A percentile compares a stretch with the other conserved stretches of the same genome.
Conservation (phyloP, 2,888 invertebrate genomes). For the Tetrapedia diversipes region DNA sequence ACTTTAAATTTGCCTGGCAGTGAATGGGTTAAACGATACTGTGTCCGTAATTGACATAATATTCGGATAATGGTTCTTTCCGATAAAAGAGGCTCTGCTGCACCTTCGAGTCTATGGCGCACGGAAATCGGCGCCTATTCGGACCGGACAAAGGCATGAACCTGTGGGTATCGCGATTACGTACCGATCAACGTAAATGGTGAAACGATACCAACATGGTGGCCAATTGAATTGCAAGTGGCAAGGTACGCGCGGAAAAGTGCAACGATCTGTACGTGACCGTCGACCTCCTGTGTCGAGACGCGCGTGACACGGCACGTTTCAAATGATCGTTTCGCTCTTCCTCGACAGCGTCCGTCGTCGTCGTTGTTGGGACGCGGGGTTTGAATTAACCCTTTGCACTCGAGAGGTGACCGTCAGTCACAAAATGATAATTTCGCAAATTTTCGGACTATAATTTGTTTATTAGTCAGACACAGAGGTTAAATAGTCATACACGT, state of each 20-base stretch:
- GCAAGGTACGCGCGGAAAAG: constrained; percentile 34
- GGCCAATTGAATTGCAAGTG: constrained; percentile 52
- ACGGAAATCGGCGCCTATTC: neutral
- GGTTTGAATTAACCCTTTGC: constrained; percentile 38
- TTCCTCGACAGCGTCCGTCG: constrained; percentile 33
- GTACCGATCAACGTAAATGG: constrained; percentile 33
- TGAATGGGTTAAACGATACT: too few relatives aligned
- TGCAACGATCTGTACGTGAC: constrained; percentile 62
- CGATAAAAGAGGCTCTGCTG: too few relatives aligned
- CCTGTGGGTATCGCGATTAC: neutral
- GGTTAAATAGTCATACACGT: too few relatives aligned
- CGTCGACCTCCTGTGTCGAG: constrained; percentile 38
- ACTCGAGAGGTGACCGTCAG: too few relatives aligned
- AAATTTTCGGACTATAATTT: too few relatives aligned
- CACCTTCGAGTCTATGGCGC: too few relatives aligned
- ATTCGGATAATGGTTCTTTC: too few relatives aligned
- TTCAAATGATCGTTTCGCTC: constrained; percentile 50
- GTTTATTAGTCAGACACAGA: too few relatives aligned
- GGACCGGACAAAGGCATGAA: constrained; percentile 1
- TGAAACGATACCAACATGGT: constrained; percentile 35
- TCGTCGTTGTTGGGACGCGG: constrained; percentile 8
- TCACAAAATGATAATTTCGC: too few relatives aligned
- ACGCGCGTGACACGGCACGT: constrained; percentile 50
- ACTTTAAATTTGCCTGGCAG: too few relatives aligned
- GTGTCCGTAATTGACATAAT: too few relatives aligned